These are phyloP conservation scores for Eupithecia centaureata DNA, from an alignment of 2,888 invertebrate genomes.

Conservation along the genomic window DNA sequence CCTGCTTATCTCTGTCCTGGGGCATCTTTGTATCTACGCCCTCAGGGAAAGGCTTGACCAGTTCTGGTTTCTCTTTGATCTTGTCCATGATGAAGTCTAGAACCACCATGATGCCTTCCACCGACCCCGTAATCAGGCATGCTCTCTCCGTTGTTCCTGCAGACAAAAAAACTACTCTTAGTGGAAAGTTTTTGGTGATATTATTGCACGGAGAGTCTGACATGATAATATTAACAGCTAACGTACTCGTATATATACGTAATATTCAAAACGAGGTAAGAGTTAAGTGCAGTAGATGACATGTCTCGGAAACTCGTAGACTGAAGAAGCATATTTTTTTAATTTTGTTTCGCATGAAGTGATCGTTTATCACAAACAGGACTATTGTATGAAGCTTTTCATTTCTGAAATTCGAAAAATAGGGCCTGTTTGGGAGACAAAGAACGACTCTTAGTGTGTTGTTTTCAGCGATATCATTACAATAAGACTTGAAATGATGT, in stretches of 20 bases:
- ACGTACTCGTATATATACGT: background rate
- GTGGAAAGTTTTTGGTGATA: background rate
- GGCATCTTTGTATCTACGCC: conserved; percentile 92
- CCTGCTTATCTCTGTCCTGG: conserved; percentile 95
- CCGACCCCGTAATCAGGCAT: conserved; percentile 95
- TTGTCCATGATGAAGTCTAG: conserved; percentile 98
- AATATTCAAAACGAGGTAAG: background rate
- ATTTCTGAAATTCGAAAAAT: too few species aligned
- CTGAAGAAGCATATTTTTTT: background rate
- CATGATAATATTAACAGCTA: background rate
- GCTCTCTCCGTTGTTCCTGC: conserved; percentile 96
- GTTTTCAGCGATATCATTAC: background rate
- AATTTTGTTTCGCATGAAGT: background rate
- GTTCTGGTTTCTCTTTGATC: conserved; percentile 96
- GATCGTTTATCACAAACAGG: background rate
- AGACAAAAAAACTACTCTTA: conserved; percentile 33
- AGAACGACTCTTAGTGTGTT: background rate
- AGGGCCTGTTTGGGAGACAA: too few species aligned
- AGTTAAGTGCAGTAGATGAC: background rate
- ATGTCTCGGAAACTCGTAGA: background rate
- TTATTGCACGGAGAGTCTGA: background rate
- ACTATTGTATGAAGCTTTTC: background rate
- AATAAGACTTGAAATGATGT: background rate
- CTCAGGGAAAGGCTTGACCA: conserved; percentile 91
- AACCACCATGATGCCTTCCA: conserved; percentile 95